phyloP scores from a whole-genome alignment of 2,888 invertebrate genomes.

The Pterobdella sp. region DNA sequence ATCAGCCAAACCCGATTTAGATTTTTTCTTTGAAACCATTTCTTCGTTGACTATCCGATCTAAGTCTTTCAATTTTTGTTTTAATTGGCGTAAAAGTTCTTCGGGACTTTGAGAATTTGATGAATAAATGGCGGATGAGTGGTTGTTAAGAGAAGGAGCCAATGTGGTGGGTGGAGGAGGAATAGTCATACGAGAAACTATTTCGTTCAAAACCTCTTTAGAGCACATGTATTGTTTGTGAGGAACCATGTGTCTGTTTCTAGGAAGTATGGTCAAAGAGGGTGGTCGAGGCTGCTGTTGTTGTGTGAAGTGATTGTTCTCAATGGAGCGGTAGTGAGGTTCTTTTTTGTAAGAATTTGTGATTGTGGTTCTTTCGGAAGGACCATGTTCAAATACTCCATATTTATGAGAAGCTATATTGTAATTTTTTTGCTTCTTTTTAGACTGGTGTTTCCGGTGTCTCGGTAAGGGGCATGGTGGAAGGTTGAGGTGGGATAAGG shows the following conservation, averaged over 20 bases:
- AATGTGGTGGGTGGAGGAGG: not conserved
- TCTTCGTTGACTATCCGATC: not conserved
- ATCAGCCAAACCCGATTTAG: not conserved
- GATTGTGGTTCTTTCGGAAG: conserved; percentile 2
- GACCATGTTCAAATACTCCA: not conserved
- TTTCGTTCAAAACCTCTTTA: not conserved
- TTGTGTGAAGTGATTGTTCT: not conserved
- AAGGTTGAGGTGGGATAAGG: conserved; percentile 8
- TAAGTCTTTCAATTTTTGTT: not conserved
- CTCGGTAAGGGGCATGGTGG: conserved; percentile 8
- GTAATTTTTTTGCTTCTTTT: not conserved
- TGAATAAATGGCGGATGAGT: not conserved
- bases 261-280: not conserved
- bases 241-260: not conserved
- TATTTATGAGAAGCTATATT: not conserved
- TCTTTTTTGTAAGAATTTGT: not conserved
- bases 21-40: not conserved
- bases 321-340: not conserved
- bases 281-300: conserved; percentile 12
- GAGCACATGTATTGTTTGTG: not conserved
- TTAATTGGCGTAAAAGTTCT: not conserved
- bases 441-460: not conserved
- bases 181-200: not conserved
- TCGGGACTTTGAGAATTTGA: not conserved
- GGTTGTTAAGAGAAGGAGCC: not conserved